These are phyloP conservation scores for Callocephalon fimbriatum DNA, from an alignment of 2,113 vertebrate species.

Conservation along the genomic window DNA sequence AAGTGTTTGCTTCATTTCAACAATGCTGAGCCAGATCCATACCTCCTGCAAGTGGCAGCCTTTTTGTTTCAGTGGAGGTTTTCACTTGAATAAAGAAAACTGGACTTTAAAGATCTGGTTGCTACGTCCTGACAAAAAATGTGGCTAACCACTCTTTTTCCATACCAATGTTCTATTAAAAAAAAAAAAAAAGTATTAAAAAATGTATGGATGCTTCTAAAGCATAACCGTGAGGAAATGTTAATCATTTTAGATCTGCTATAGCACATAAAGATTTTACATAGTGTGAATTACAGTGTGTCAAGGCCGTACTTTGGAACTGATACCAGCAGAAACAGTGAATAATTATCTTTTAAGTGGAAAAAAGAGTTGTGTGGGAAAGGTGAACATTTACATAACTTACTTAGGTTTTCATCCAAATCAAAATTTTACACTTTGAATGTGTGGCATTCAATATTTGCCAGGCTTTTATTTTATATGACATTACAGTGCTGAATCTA, in stretches of 20 bases:
- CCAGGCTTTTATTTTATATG: neutral
- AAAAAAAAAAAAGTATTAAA: neutral
- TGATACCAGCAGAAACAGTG: neutral
- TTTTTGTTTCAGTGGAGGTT: neutral
- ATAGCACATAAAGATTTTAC: neutral
- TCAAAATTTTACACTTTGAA: neutral
- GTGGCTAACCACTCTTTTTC: neutral
- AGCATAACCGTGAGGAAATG: neutral
- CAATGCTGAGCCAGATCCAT: neutral
- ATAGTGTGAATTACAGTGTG: neutral
- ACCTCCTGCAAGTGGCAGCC: neutral
- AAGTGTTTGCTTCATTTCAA: neutral
- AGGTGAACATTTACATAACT: neutral
- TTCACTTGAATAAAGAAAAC: neutral
- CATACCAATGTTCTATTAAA: neutral
- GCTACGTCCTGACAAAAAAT: neutral
- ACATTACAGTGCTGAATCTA: neutral
- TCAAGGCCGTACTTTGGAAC: neutral
- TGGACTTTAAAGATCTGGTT: neutral
- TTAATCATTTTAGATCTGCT: neutral
- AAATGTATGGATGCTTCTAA: neutral
- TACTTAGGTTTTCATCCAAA: neutral
- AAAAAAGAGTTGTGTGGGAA: neutral
- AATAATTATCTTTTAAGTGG: neutral
- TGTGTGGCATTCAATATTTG: neutral